Conservation (phyloP, 1,140 invertebrate species). For the Palaemon carinicauda region DNA sequence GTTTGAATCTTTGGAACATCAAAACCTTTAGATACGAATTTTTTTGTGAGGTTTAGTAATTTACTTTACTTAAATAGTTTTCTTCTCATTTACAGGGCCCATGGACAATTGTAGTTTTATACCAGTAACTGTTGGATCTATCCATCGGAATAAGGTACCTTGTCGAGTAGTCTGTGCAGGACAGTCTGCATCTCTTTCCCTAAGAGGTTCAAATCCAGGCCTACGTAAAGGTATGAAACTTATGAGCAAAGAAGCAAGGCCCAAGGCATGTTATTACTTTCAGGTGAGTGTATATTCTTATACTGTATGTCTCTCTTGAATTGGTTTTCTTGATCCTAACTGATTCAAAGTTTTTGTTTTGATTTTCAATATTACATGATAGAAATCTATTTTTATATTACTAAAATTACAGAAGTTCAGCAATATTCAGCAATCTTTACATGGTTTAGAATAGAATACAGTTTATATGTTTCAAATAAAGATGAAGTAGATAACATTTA, state of each 20-base stretch:
- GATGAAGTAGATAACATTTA: too few species aligned
- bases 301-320: too few species aligned
- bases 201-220: slow-evolving; percentile 71
- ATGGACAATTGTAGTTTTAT: slow-evolving; percentile 83
- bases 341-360: too few species aligned
- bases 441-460: too few species aligned
- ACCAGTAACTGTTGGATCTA: slow-evolving; percentile 79
- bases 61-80: background rate
- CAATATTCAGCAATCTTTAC: too few species aligned
- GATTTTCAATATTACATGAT: too few species aligned
- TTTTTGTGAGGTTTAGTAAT: background rate
- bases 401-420: too few species aligned
- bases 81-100: slow-evolving; percentile 71
- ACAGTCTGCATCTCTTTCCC: slow-evolving; percentile 88
- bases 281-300: slow-evolving; percentile 69
- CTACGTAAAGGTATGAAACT: slow-evolving; percentile 88
- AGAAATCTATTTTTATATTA: too few species aligned
- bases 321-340: too few species aligned
- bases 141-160: slow-evolving; percentile 90
- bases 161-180: slow-evolving; percentile 87
- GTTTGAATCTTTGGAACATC: background rate
- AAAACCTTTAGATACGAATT: too few species aligned
- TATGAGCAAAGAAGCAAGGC: slow-evolving; percentile 66
- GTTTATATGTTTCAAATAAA: too few species aligned
- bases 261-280: slow-evolving; percentile 78